Percentiles rank a stretch among this genome's conserved stretches.
phyloP scores from a whole-genome alignment of 2,888 invertebrate species.

The Molanna angustata region DNA sequence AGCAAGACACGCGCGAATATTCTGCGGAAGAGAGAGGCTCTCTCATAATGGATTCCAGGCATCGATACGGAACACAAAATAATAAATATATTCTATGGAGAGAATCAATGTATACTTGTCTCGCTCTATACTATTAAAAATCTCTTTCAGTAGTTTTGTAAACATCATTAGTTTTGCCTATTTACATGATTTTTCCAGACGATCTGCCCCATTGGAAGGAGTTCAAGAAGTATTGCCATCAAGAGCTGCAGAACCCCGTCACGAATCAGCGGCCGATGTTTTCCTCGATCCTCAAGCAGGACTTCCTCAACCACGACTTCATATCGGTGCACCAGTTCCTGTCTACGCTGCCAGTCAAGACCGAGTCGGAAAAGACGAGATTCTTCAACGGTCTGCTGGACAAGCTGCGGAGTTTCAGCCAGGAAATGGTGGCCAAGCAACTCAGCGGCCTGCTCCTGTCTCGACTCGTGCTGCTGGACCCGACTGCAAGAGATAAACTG shows the following conservation, averaged over 20 bases:
- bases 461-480: constrained; percentile 80
- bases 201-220: constrained; percentile 67
- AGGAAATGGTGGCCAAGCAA: constrained; percentile 78
- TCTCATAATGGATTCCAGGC: too few relatives aligned
- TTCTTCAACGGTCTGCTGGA: constrained; percentile 74
- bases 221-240: constrained; percentile 68
- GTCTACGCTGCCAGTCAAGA: constrained; percentile 76
- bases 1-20: too few relatives aligned
- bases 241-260: constrained; percentile 64
- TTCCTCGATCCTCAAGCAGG: constrained; percentile 64
- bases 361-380: constrained; percentile 68
- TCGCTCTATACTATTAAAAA: too few relatives aligned
- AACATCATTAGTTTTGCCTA: background rate
- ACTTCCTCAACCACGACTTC: constrained; percentile 83
- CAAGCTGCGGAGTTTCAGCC: constrained; percentile 70
- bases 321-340: constrained; percentile 80
- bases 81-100: too few relatives aligned
- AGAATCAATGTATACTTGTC: too few relatives aligned
- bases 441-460: constrained; percentile 75
- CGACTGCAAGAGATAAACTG: constrained; percentile 70
- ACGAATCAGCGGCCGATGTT: constrained; percentile 65
- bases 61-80: too few relatives aligned
- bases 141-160: background rate
- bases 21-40: too few relatives aligned
- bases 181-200: constrained; percentile 54